Base-by-base conservation (phyloP, 2,888 invertebrate species). In the Nectonema munidae region DNA sequence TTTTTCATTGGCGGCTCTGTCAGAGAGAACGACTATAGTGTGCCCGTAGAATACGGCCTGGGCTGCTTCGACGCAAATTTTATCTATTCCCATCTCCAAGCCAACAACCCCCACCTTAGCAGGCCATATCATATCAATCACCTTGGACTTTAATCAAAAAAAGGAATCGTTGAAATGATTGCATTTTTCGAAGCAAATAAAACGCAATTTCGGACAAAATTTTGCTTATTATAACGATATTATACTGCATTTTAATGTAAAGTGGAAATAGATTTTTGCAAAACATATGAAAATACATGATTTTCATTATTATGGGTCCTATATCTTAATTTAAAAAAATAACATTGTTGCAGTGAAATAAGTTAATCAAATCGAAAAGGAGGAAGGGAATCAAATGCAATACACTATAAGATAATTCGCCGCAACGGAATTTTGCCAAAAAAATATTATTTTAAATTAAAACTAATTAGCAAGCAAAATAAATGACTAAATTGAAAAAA, bases 41-140 rank as follows among this genome's bases (percentile, higher is more conserved):
- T 68, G 73, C 5, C 71, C 72, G 32, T 60, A 58, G 21, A 59
- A 54, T 1, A 76, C 77, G 1, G 81, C 83, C 17, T 61, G 55
- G 45, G 68, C 66, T 1, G 86, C 77, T 51, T 75, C 71, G 2
- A 64, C 57, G 45, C 76, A 71, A 37, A 86, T 66, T 21, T 66
- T 61, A 39, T 70, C 65, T 40, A 95, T 60, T n/a, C 75, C 70
- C 3, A 68, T 65, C 42, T 69, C 56, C 43, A 86, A 64, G 1
- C 77, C 81, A 3, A 55, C 51, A 9, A 49, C 46, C 0, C 76
- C 79, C 38, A 71, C 70, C 21, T 59, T 54, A 44, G 65, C 66
- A 16, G 68, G 69, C 61, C 72, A 89, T 35, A 79, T 75, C 42
- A 73, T 73, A 57, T 89, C 79, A 45, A 83, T 67, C 17, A 72